phyloP scores from a whole-genome alignment of 2,113 vertebrate species.

The Lophochroa leadbeateri region DNA sequence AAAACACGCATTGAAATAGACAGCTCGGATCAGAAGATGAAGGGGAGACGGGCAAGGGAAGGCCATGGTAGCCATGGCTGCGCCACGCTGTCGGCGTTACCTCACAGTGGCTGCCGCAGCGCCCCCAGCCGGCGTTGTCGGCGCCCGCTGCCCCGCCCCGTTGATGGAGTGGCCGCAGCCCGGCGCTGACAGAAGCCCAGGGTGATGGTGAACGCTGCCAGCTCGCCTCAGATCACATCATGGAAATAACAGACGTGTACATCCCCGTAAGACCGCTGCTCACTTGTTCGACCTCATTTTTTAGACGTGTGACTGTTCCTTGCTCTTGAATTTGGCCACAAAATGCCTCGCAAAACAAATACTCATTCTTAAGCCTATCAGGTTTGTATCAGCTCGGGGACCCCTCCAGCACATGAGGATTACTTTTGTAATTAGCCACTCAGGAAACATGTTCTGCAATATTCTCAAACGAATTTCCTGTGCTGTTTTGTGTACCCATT shows the following conservation, averaged over 20 bases:
- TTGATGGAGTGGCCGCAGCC: constrained; percentile 73
- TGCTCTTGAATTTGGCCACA: background rate
- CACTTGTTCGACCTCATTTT: constrained; percentile 5
- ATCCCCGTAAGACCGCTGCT: constrained; percentile 37
- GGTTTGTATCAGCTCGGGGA: background rate
- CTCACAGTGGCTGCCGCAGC: background rate
- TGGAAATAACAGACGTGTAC: constrained; percentile 45
- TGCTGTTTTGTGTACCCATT: too few relatives aligned
- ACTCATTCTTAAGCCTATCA: background rate
- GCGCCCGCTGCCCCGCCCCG: constrained; percentile 71
- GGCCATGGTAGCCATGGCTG: background rate
- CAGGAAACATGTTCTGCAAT: too few relatives aligned
- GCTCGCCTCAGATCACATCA: constrained; percentile 79
- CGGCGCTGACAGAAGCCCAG: constrained; percentile 78
- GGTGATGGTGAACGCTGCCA: constrained; percentile 83
- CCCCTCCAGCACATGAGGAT: too few relatives aligned
- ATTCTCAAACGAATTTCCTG: too few relatives aligned
- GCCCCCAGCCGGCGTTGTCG: constrained; percentile 80
- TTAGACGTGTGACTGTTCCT: constrained; percentile 33
- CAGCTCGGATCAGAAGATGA: background rate
- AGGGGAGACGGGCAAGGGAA: background rate
- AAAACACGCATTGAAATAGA: background rate
- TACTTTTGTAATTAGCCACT: too few relatives aligned
- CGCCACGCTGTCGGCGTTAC: background rate
- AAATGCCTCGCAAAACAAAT: background rate